Percentiles rank a stretch among this genome's conserved stretches.
phyloP scores from a whole-genome alignment of 1,140 invertebrate species.

The Limonius californicus region DNA sequence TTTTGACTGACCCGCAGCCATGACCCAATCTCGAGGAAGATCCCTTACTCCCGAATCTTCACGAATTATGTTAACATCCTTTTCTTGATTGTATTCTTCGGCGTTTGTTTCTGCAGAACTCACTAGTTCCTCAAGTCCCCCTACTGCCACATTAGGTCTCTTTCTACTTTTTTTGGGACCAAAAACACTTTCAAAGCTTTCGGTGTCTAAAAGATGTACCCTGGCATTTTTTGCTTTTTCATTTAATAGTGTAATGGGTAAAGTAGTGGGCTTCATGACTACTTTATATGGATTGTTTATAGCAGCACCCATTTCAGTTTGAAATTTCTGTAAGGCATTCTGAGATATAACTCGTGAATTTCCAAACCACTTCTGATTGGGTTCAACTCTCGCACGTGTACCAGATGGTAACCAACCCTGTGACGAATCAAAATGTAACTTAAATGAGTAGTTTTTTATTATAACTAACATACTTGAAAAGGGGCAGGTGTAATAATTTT shows the following conservation, averaged over 20 bases:
- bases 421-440: too few relatives aligned
- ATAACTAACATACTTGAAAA: conserved; percentile 54
- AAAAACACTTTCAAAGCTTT: conserved; percentile 92
- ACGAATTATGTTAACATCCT: conserved; percentile 78
- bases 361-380: conserved; percentile 98
- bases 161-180: conserved; percentile 93
- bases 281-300: conserved; percentile 97
- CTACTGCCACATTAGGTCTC: conserved; percentile 75
- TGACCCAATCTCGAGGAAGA: conserved; percentile 77
- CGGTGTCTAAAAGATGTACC: conserved; percentile 93
- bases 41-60: conserved; percentile 78
- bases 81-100: conserved; percentile 72
- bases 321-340: conserved; percentile 93
- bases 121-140: conserved; percentile 66
- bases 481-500: conserved; percentile 93
- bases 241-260: conserved; percentile 92
- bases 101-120: conserved; percentile 65
- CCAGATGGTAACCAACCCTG: conserved; percentile 87
- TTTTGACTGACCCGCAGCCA: conserved; percentile 91
- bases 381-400: conserved; percentile 89
- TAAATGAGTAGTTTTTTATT: not conserved
- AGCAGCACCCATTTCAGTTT: conserved; percentile 91
- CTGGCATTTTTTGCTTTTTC: conserved; percentile 87
- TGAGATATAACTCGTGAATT: conserved; percentile 90
- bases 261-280: conserved; percentile 92